Evolutionary conservation across 2,888 invertebrate genomes (phyloP).

Genomic region (Nomada fabriciana): DNA sequence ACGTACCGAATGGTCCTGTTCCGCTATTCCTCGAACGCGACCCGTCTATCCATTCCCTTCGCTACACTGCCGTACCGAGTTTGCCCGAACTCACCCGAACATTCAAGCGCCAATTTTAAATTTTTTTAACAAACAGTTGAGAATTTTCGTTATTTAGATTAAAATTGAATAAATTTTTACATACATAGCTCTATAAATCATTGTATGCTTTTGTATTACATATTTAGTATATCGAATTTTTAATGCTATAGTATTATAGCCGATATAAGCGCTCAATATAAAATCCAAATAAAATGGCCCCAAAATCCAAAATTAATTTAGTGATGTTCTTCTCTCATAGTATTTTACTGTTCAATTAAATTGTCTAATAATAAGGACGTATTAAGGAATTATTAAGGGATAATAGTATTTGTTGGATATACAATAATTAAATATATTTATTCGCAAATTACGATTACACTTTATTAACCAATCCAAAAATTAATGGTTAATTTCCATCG

Average conservation of each 20-base stretch:
- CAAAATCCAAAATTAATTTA: too few relatives aligned
- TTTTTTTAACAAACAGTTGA: conserved; percentile 1
- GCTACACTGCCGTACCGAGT: conserved; percentile 35
- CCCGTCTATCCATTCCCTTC: conserved; percentile 54
- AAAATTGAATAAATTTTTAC: too few relatives aligned
- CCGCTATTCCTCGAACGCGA: conserved; percentile 75
- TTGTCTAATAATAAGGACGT: too few relatives aligned
- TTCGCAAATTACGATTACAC: conserved; percentile 41
- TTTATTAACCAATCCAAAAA: conserved; percentile 71
- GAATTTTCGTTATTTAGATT: background rate
- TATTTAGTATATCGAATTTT: too few relatives aligned
- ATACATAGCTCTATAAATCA: too few relatives aligned
- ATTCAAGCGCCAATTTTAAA: conserved; percentile 64
- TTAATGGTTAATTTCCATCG: conserved; percentile 76
- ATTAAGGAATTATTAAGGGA: too few relatives aligned
- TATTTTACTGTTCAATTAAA: too few relatives aligned
- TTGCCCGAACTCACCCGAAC: conserved; percentile 44
- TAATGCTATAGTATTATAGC: too few relatives aligned
- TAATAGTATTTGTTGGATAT: background rate
- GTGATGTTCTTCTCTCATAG: too few relatives aligned
- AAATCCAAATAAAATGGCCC: too few relatives aligned
- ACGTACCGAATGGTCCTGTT: conserved; percentile 82
- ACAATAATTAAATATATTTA: conserved; percentile 49
- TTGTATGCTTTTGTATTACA: too few relatives aligned
- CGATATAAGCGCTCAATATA: too few relatives aligned